phyloP scores from a whole-genome alignment of 2,797 vertebrate species.

The Brachymystax lenok region DNA sequence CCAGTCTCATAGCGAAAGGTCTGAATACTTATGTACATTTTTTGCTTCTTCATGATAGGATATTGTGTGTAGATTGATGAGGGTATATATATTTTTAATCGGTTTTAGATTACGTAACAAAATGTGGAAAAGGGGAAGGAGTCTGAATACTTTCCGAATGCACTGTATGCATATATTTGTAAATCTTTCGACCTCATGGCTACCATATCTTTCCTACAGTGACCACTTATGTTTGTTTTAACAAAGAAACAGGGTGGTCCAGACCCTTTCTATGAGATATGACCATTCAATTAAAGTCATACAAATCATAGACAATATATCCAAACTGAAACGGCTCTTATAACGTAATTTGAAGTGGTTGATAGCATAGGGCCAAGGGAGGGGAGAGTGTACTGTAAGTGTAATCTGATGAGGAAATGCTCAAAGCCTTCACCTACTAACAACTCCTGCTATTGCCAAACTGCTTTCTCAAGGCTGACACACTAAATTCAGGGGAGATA shows the following conservation, averaged over 20 bases:
- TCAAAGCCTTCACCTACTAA: slow-evolving; percentile 10
- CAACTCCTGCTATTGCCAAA: not conserved
- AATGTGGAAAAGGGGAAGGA: too few relatives aligned
- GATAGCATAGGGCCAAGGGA: slow-evolving; percentile 6
- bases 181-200: not conserved
- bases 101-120: too few relatives aligned
- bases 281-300: slow-evolving; percentile 8
- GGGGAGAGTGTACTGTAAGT: slow-evolving; percentile 28
- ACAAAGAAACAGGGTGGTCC: slow-evolving; percentile 5
- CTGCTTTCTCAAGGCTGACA: slow-evolving; percentile 13
- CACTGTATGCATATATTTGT: too few relatives aligned
- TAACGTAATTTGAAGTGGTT: slow-evolving; percentile 23
- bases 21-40: too few relatives aligned
- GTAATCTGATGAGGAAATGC: slow-evolving; percentile 33
- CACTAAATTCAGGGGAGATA: slow-evolving; percentile 31
- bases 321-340: slow-evolving; percentile 8
- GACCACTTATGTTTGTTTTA: slow-evolving; percentile 13
- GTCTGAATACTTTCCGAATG: too few relatives aligned
- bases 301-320: slow-evolving; percentile 13
- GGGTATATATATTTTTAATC: too few relatives aligned
- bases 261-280: slow-evolving; percentile 3
- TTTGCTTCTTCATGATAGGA: too few relatives aligned
- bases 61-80: too few relatives aligned
- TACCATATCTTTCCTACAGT: not conserved
- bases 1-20: too few relatives aligned